These are phyloP conservation scores for Scaptodrosophila latifasciaeformis DNA, from an alignment of 2,888 invertebrate species.

Conservation along the genomic window DNA sequence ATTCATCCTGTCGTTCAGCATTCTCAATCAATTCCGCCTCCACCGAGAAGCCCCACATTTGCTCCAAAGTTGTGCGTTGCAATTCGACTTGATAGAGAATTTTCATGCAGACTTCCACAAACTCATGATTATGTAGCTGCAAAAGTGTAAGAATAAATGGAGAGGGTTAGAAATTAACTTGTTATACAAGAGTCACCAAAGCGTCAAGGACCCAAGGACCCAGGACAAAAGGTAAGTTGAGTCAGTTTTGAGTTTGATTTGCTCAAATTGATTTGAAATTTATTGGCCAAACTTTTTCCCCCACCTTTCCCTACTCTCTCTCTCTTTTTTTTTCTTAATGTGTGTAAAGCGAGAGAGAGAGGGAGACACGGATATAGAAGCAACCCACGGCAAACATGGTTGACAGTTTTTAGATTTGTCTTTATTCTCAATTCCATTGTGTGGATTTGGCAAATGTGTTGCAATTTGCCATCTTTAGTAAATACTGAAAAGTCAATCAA, in stretches of 20 bases:
- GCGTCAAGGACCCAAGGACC: too few relatives aligned
- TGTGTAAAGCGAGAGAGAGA: too few relatives aligned
- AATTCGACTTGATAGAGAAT: slow-evolving; percentile 97
- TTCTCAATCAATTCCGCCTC: slow-evolving; percentile 98
- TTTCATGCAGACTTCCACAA: slow-evolving; percentile 97
- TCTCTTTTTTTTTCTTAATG: too few relatives aligned
- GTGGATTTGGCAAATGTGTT: too few relatives aligned
- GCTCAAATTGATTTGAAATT: not conserved
- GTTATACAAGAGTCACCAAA: not conserved
- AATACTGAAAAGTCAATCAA: too few relatives aligned
- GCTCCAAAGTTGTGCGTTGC: slow-evolving; percentile 90
- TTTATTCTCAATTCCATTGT: too few relatives aligned
- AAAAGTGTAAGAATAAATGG: slow-evolving; percentile 49
- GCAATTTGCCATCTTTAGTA: too few relatives aligned
- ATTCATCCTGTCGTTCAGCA: slow-evolving; percentile 95
- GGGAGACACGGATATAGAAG: too few relatives aligned
- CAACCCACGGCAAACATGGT: too few relatives aligned
- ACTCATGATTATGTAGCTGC: slow-evolving; percentile 93
- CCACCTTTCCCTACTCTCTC: too few relatives aligned
- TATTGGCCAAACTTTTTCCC: not conserved
- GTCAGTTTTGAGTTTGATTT: not conserved
- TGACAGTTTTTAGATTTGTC: too few relatives aligned
- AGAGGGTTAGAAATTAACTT: not conserved
- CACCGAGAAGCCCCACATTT: slow-evolving; percentile 98
- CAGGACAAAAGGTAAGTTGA: too few relatives aligned